phyloP scores from a whole-genome alignment of 2,888 invertebrate species.

The Hyppa rectilinea region DNA sequence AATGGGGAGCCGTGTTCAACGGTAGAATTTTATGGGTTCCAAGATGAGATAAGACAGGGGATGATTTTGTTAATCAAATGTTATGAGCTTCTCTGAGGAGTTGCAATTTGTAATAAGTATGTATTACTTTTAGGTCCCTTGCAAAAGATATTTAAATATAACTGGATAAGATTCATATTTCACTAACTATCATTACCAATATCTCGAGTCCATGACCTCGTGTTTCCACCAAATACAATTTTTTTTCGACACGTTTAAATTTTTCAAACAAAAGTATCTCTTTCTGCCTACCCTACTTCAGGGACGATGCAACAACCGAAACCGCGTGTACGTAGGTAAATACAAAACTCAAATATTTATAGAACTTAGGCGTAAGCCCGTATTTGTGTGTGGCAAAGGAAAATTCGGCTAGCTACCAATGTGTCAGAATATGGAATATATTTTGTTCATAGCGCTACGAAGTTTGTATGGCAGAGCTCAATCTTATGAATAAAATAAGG shows the following conservation, averaged over 20 bases:
- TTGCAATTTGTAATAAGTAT: conserved; percentile 33
- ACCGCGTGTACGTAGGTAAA: conserved; percentile 66
- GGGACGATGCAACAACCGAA: conserved; percentile 64
- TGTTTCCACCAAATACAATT: neutral
- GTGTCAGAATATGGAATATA: conserved; percentile 64
- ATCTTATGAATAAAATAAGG: conserved; percentile 63
- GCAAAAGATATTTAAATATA: neutral
- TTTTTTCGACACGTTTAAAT: conserved; percentile 7
- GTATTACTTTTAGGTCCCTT: neutral
- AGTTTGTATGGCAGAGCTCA: conserved; percentile 39
- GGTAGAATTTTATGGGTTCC: conserved; percentile 40
- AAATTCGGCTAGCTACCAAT: conserved; percentile 58
- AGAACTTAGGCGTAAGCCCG: conserved; percentile 74
- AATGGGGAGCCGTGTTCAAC: conserved; percentile 14
- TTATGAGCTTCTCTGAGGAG: conserved; percentile 1
- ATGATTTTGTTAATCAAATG: conserved; percentile 37
- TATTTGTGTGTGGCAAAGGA: conserved; percentile 70
- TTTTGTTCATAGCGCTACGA: conserved; percentile 23
- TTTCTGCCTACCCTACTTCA: conserved; percentile 45
- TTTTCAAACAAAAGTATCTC: conserved; percentile 31
- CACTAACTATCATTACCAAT: neutral
- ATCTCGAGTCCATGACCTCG: neutral
- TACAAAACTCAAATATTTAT: conserved; percentile 82
- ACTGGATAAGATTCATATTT: neutral
- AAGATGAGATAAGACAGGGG: conserved; percentile 18